Evolutionary conservation across 1,140 invertebrate genomes (phyloP), one percentile per base, ranked within the genome.

Genomic region (Cheumatopsyche charites): DNA sequence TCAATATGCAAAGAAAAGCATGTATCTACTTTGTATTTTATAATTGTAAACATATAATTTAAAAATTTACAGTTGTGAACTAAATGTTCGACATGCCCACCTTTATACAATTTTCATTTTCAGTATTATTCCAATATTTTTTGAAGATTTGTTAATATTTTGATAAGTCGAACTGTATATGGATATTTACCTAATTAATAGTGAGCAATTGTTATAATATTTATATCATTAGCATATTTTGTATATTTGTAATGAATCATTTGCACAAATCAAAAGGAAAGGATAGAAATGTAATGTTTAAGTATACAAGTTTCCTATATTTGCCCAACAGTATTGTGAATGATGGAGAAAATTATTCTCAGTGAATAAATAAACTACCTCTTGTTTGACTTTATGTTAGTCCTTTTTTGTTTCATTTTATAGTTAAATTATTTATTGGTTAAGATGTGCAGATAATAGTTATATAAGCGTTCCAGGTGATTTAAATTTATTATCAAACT

Each of bases 281-380:
- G 5, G 45, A 13, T 49, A 13, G 7, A 9, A 49, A 15, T 49
- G 6, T 61, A 61, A 12, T 61, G 6, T 65, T 43, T 47, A 66
- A 45, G 63, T 47, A 47, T 19, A 45, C 13, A 11, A 47, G 66
- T 68, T 68, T 68, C 66, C 66, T 68, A 68, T 68, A 55, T 55
- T 55, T 55, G 66, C 74, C 69, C 68, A 67, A 67, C 74, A 75
- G 74, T 75, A 75, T 75, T 75, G 66, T 25, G 29, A 75, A 61
- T 36, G 43, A 62, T 47, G 21, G 52, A 69, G 71, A 75, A 58
- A 75, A 58, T 62, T 21, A 75, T 75, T 75, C 74, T 75, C 74
- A 70, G 71, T 75, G 74, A 75, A 75, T 75, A 72, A 43, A n/a
- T n/a, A 58, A 75, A 73, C 74, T 75, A 75, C 74, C 74, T 75